These are phyloP conservation scores for Harpagoxenus sublaevis DNA, from an alignment of 2,888 invertebrate genomes.

Conservation along the genomic window DNA sequence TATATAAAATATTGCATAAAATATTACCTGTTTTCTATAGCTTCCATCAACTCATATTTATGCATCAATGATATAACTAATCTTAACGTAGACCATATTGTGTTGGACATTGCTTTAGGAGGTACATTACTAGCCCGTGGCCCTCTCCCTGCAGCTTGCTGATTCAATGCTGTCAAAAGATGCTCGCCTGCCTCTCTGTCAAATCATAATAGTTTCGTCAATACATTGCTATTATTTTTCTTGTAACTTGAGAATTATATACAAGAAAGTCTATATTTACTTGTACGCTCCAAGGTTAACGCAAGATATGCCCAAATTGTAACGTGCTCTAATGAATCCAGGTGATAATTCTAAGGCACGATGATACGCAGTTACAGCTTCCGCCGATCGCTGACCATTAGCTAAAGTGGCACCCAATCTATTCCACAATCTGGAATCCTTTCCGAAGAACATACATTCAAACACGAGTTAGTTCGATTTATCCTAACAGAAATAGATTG, in stretches of 20 bases:
- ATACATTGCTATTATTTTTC: slow-evolving; percentile 11
- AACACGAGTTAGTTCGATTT: slow-evolving; percentile 13
- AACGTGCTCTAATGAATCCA: slow-evolving; percentile 98
- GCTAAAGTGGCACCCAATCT: slow-evolving; percentile 98
- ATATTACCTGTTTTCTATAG: slow-evolving; percentile 87
- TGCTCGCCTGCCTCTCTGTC: slow-evolving; percentile 97
- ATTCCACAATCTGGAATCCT: slow-evolving; percentile 98
- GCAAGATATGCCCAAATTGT: slow-evolving; percentile 99
- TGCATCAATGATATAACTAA: slow-evolving; percentile 95
- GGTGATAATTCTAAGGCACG: slow-evolving; percentile 96
- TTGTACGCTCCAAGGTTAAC: slow-evolving; percentile 97
- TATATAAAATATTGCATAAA: slow-evolving; percentile 22
- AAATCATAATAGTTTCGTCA: not conserved
- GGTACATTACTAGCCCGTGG: slow-evolving; percentile 85
- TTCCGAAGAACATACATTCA: slow-evolving; percentile 66
- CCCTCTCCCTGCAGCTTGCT: slow-evolving; percentile 93
- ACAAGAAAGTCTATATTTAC: slow-evolving; percentile 82
- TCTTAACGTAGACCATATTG: slow-evolving; percentile 97
- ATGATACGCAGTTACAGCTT: slow-evolving; percentile 98
- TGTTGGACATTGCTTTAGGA: slow-evolving; percentile 92
- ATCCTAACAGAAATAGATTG: slow-evolving; percentile 26
- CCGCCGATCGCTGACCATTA: slow-evolving; percentile 97
- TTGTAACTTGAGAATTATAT: not conserved
- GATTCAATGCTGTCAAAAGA: slow-evolving; percentile 96
- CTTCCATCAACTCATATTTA: slow-evolving; percentile 86